A percentile compares a stretch with the other conserved stretches of the same genome.
These are phyloP conservation scores for Xylocopa sonorina DNA, from an alignment of 1,140 invertebrate species.

Conservation along the genomic window DNA sequence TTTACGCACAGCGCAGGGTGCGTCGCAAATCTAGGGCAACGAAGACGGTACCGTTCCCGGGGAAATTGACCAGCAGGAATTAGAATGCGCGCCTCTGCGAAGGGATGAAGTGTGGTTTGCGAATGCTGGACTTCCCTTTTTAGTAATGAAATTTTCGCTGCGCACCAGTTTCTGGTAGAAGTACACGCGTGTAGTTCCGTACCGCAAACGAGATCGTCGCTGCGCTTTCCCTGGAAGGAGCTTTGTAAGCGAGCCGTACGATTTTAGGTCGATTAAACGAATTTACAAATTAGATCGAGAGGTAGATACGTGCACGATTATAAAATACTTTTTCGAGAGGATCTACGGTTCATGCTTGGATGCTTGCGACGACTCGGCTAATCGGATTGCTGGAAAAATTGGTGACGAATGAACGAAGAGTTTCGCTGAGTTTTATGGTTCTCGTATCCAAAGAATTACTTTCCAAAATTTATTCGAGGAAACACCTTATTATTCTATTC, in stretches of 20 bases:
- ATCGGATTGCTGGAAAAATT: not conserved
- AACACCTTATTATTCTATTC: too few relatives aligned
- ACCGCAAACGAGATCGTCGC: not conserved
- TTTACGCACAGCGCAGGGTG: not conserved
- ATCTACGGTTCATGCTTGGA: not conserved
- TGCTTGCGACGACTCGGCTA: not conserved
- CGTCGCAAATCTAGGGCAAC: not conserved
- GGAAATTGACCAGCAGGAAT: not conserved
- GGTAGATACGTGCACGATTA: not conserved
- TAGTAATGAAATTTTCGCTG: conserved; percentile 28
- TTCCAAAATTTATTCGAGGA: too few relatives aligned
- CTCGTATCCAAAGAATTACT: too few relatives aligned
- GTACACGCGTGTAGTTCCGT: not conserved
- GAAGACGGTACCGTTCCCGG: not conserved
- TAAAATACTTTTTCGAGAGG: not conserved
- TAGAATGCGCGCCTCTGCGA: not conserved
- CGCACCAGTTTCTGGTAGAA: not conserved
- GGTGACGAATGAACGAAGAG: too few relatives aligned
- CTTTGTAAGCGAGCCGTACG: not conserved
- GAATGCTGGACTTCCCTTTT: not conserved
- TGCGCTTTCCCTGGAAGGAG: not conserved
- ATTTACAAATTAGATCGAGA: not conserved
- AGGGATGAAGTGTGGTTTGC: too few relatives aligned
- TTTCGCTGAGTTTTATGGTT: too few relatives aligned
- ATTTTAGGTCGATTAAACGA: conserved; percentile 25